Evolutionary conservation across 1,140 invertebrate genomes (phyloP).

Genomic region (Drosophila tsacasi): DNA sequence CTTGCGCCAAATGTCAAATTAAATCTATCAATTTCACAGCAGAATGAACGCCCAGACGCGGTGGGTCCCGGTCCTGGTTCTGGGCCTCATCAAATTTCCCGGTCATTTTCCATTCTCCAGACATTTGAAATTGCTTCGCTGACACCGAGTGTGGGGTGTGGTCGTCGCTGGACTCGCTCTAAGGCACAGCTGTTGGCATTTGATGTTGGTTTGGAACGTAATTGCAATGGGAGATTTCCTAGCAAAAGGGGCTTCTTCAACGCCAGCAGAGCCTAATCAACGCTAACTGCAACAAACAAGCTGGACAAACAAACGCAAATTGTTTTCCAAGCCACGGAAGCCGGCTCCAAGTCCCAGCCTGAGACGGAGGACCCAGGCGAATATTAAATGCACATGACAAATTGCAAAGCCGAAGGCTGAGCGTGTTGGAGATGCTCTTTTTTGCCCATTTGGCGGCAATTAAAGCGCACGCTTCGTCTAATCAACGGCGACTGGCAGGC

Average conservation of each 20-base stretch:
- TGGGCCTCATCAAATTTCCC: slow-evolving; percentile 17
- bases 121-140: slow-evolving; percentile 81
- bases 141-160: slow-evolving; percentile 69
- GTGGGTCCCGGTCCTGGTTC: slow-evolving; percentile 46
- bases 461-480: slow-evolving; percentile 82
- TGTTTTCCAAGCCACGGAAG: slow-evolving; percentile 61
- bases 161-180: slow-evolving; percentile 33
- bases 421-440: slow-evolving; percentile 66
- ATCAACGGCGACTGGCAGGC: slow-evolving; percentile 79
- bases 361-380: slow-evolving; percentile 39
- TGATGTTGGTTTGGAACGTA: slow-evolving; percentile 48
- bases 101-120: slow-evolving; percentile 27
- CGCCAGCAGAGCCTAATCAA: slow-evolving; percentile 69
- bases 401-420: slow-evolving; percentile 67
- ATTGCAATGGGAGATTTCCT: slow-evolving; percentile 56
- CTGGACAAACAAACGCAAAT: slow-evolving; percentile 81
- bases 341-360: not conserved
- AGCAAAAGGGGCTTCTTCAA: slow-evolving; percentile 21
- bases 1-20: slow-evolving; percentile 67
- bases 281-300: slow-evolving; percentile 82
- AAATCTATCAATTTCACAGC: slow-evolving; percentile 75
- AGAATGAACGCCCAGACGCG: slow-evolving; percentile 70
- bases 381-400: slow-evolving; percentile 82
- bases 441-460: slow-evolving; percentile 79
- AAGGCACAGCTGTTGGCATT: slow-evolving; percentile 45